Percentiles rank a stretch among this genome's conserved stretches.
These are phyloP conservation scores for Zoanthus sansibaricus DNA, from an alignment of 92 coral and sea anemone genomes.

Conservation along the genomic window DNA sequence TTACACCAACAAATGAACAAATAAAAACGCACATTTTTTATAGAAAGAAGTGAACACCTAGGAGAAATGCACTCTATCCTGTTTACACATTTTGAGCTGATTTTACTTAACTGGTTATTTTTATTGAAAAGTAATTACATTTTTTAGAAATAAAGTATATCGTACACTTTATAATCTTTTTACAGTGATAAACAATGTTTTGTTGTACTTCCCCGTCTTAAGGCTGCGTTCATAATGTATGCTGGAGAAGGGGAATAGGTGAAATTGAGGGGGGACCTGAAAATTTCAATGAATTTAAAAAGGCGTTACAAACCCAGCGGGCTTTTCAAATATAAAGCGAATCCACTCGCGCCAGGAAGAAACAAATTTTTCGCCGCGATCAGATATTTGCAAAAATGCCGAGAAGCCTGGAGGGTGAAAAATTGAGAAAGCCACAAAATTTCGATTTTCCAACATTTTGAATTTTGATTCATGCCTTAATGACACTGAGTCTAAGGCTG, in stretches of 20 bases:
- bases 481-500: constrained; percentile 15
- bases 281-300: background rate
- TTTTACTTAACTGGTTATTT: too few relatives aligned
- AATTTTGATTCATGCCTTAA: constrained; percentile 14
- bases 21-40: too few relatives aligned
- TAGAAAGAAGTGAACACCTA: too few relatives aligned
- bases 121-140: background rate
- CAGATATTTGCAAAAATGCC: constrained; percentile 16
- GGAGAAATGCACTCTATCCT: too few relatives aligned
- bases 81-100: too few relatives aligned
- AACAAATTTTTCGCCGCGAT: constrained; percentile 9
- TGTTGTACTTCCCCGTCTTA: constrained; percentile 21
- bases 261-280: background rate
- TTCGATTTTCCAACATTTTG: constrained; percentile 2
- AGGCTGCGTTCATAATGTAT: background rate
- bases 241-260: background rate
- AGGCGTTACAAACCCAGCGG: background rate
- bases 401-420: constrained; percentile 16
- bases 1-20: too few relatives aligned
- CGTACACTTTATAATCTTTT: constrained; percentile 7
- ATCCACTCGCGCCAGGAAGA: background rate
- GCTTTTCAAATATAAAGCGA: background rate
- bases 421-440: background rate
- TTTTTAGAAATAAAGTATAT: constrained; percentile 36
- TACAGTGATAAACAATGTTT: constrained; percentile 35